Conservation (phyloP, 2,797 vertebrate species). For the Paramormyrops hopkinsi region DNA sequence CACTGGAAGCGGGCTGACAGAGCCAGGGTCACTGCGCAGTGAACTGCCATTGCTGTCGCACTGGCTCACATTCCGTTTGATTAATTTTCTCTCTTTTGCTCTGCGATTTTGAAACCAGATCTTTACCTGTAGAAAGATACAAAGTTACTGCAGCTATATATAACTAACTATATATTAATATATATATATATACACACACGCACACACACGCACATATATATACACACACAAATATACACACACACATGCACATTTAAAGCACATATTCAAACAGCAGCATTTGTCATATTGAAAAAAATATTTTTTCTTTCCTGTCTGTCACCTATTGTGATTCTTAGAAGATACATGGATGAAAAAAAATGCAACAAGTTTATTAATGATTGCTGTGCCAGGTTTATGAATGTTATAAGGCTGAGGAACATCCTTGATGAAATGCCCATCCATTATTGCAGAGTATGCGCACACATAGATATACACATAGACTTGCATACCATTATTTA, state of each 20-base stretch:
- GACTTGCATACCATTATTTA: background rate
- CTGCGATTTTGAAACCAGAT: conserved; percentile 96
- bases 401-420: background rate
- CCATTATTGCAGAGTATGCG: background rate
- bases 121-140: conserved; percentile 69
- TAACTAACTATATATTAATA: background rate
- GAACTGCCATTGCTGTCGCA: conserved; percentile 82
- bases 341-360: background rate
- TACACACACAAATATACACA: background rate
- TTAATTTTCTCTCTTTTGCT: conserved; percentile 86
- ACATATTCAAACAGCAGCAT: background rate
- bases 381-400: background rate
- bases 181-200: background rate
- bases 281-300: background rate
- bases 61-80: conserved; percentile 88
- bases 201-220: background rate
- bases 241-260: background rate
- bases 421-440: background rate
- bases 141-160: background rate
- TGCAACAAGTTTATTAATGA: background rate
- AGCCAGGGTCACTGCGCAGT: conserved; percentile 83
- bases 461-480: background rate
- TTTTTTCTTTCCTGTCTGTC: background rate
- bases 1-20: conserved; percentile 78
- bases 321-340: background rate